phyloP scores from a whole-genome alignment of 1,140 invertebrate species.

The Mizuhopecten yessoensis region DNA sequence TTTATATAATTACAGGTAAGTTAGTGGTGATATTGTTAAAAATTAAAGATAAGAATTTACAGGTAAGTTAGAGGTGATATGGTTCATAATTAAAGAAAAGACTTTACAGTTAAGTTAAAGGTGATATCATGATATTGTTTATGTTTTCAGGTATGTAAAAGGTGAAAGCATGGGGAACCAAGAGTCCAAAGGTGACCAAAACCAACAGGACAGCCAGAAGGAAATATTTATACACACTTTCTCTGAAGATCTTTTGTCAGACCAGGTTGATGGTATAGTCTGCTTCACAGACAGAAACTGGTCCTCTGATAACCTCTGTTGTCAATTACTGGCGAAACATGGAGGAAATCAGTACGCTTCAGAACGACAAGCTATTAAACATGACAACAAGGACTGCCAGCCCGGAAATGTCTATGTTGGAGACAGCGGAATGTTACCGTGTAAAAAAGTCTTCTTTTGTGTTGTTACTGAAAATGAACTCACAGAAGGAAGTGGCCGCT shows the following conservation, averaged over 20 bases:
- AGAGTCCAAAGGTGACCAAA: background rate
- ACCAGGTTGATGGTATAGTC: constrained; percentile 37
- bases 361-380: background rate
- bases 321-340: background rate
- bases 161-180: background rate
- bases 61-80: too few relatives aligned
- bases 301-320: background rate
- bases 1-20: too few relatives aligned
- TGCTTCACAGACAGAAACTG: constrained; percentile 47
- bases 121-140: too few relatives aligned
- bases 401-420: constrained; percentile 19
- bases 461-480: constrained; percentile 41
- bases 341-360: constrained; percentile 46
- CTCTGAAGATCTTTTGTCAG: background rate
- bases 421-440: constrained; percentile 15
- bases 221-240: background rate
- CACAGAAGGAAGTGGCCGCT: background rate
- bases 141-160: background rate
- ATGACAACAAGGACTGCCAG: constrained; percentile 11
- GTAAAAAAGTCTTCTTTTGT: constrained; percentile 41
- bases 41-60: too few relatives aligned
- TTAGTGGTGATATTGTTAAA: too few relatives aligned
- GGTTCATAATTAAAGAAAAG: too few relatives aligned
- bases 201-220: background rate
- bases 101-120: too few relatives aligned